Base-by-base conservation (phyloP, 2,113 vertebrate genomes). In the Onychorhynchus coronatus region DNA sequence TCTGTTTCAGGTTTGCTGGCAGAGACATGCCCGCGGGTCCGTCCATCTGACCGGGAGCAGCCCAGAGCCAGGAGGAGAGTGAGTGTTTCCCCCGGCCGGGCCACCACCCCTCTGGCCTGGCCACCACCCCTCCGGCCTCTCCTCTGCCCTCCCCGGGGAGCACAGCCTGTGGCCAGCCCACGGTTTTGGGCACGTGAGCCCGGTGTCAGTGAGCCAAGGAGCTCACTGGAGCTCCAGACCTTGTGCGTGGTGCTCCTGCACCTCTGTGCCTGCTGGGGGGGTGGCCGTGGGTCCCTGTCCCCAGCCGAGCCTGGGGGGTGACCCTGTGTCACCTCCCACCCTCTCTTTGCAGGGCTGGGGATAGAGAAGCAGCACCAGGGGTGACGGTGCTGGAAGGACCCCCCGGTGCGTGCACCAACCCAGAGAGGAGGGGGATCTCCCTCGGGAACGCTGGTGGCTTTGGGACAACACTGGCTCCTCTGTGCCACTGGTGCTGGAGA, bases 1-100 rank as follows among this genome's bases (percentile, higher is more conserved):
- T 94, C 88, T 17, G 3, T 82, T 94, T 6, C 78, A 97, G 97
- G 58, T 94, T 96, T 85, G 62, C 82, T 12, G 5, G n/a, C 53
- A 70, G 59, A 73, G 95, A 95, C 70, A 37, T 4, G 1, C 62
- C 71, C 30, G 39, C 6, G 7, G 67, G 86, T 80, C 92, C 85
- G 16, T 89, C 89, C n/a, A 4, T 80, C 39, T 95, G 93, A 94
- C 49, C 6, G 67, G 21, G 88, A 92, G 76, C 67, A 56, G 66
- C 74, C 3, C 12, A n/a, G 83, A 56, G 70, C 42, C 0, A 19
- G 50, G 63, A 83, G 46, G 23, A 47, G 25, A 17, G 91, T 82
- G 76, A 92, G 86, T 23, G 37, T 17, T 59, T 39, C 8, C 50
- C 58, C 33, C 30, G 5, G 74, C 14, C 8, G 8, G 33, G 3